Conservation (phyloP, 2,113 vertebrate species). For the Pandion haliaetus region DNA sequence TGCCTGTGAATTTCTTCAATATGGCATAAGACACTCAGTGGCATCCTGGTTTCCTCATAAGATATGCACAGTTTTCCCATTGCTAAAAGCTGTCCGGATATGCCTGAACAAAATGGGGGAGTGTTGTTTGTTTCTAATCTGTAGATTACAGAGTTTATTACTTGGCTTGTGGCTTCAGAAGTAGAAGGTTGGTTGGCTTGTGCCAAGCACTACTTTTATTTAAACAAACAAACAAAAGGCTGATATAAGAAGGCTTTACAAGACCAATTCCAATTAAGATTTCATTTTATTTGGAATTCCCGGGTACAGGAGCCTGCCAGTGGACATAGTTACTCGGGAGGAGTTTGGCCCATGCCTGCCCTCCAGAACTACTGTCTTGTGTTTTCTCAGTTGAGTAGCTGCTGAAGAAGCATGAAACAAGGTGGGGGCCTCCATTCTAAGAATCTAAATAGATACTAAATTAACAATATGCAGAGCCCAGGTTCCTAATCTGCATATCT, state of each 20-base stretch:
- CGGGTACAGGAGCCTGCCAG: neutral
- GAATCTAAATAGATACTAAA: neutral
- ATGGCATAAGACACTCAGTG: neutral
- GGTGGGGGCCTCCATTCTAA: neutral
- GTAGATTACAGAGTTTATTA: neutral
- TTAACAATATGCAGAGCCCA: neutral
- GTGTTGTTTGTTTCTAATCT: neutral
- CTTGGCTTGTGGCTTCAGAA: neutral
- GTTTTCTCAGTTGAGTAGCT: neutral
- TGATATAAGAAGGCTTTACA: neutral
- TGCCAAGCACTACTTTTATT: neutral
- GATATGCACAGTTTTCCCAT: neutral
- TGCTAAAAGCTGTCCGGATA: neutral
- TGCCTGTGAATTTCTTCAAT: neutral
- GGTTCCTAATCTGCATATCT: neutral
- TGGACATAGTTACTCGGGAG: neutral
- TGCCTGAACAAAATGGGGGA: neutral
- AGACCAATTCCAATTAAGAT: neutral
- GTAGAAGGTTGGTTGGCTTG: neutral
- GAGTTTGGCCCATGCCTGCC: neutral
- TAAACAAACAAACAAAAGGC: neutral
- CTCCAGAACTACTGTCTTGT: neutral
- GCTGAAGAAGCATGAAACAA: neutral
- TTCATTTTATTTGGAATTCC: neutral
- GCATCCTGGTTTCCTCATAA: neutral